Base-by-base conservation (phyloP, 2,113 vertebrate genomes). In the Notiomystis cincta region DNA sequence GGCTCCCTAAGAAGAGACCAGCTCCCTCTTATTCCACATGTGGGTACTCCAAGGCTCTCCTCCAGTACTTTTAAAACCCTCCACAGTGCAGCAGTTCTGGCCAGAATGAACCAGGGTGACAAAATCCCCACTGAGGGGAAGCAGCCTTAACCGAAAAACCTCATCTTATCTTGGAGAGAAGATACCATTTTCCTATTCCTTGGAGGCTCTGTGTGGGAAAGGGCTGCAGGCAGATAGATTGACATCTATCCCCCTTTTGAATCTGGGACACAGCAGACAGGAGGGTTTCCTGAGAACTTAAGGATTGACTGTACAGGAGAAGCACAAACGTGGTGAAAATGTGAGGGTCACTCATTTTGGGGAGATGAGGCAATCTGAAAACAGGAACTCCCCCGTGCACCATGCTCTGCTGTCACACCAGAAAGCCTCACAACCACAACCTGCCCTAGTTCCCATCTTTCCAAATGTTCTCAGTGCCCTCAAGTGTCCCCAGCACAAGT, bases 361-460 rank as follows among this genome's bases (percentile, higher is more conserved):
- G 35, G 38, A 61, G 25, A 45, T 20, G 7, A 65, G 30, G n/a
- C 18, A 42, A 51, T 13, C 18, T 57, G 45, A 84, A 64, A 69
- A 3, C 17, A 50, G 48, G 15, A 69, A 20, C 23, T 33, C 64
- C 14, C 9, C 44, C 47, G 16, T 30, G 37, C 45, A 30, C 16
- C 13, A 0, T 11, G 40, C 38, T 30, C 2, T 20, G 30, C 7
- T 69, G 15, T 20, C 3, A 0, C 51, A 54, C 0, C 6, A 91
- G 50, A 81, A 65, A 87, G 13, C 24, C 30, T 89, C 3, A 7
- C 23, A 77, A 47, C 6, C 5, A 16, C 48, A 56, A 38, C 11
- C 5, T 5, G 3, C 7, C 28, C 4, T 7, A 73, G 35, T 19
- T 61, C 40, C 14, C 0, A 1, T 35, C 20, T 28, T 86, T 65